These are phyloP conservation scores for Luehdorfia chinensis DNA, from an alignment of 1,140 invertebrate species.

Conservation along the genomic window DNA sequence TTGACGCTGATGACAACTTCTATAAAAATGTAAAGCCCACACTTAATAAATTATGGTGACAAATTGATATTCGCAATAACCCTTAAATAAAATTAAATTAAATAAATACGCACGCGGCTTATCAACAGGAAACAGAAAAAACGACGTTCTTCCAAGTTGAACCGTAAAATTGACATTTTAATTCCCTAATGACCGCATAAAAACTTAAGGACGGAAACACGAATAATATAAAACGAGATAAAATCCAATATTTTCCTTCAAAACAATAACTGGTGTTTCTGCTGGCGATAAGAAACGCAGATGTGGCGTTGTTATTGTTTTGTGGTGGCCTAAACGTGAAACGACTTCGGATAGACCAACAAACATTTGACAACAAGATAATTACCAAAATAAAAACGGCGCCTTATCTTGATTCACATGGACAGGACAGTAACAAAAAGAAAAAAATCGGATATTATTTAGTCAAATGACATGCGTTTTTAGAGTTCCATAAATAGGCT, in stretches of 20 bases:
- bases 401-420: too few species aligned
- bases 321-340: not conserved
- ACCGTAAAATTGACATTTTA: constrained; percentile 36
- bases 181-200: constrained; percentile 41
- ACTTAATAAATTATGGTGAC: too few species aligned
- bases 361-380: constrained; percentile 4
- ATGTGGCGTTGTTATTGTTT: constrained; percentile 34
- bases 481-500: too few species aligned
- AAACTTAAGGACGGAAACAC: constrained; percentile 60
- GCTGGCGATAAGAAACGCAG: constrained; percentile 58
- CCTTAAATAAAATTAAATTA: constrained; percentile 15
- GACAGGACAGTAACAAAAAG: too few species aligned
- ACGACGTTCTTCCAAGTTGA: constrained; percentile 33
- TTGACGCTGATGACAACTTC: too few species aligned
- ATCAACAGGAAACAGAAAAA: constrained; percentile 44
- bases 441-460: too few species aligned
- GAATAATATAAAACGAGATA: constrained; percentile 46
- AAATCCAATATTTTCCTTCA: constrained; percentile 59
- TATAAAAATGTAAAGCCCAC: too few species aligned
- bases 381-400: too few species aligned
- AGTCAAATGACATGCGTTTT: too few species aligned
- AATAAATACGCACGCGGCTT: constrained; percentile 19
- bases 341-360: constrained; percentile 2
- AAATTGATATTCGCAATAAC: too few species aligned
- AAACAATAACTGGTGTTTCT: constrained; percentile 56